Evolutionary conservation across 2,113 vertebrate genomes (phyloP), one percentile per base, ranked within the genome.

Genomic region (Eclectus roratus): DNA sequence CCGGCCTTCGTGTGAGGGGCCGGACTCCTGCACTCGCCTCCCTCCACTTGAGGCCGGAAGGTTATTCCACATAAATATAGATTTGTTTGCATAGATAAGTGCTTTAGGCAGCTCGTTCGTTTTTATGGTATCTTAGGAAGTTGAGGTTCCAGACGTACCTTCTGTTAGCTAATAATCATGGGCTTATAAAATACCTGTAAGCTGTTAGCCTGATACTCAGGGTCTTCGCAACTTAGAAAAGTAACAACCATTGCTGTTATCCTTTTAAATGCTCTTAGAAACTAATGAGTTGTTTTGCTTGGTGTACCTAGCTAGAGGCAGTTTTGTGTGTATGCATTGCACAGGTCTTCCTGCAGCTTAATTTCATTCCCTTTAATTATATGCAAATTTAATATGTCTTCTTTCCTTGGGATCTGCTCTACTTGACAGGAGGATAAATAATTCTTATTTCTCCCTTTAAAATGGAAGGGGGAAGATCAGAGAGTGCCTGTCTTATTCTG

Each of bases 41-140:
- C 23, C 7, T 13, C 49, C 1, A 8, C 49, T 3, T 20, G 64
- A 25, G 43, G 17, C 7, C 5, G 2, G 27, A 28, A 12, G 11
- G 6, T 14, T 15, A 0, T 44, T 47, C 12, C 15, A 5, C 17
- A 2, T 13, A 55, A 46, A 17, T 13, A 6, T 0, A 3, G 24
- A 9, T 12, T 15, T 11, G 10, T n/a, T 61, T 14, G 35, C 8
- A 0, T 7, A 33, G 37, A 66, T 49, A 15, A 24, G 16, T 3
- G 6, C 9, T 66, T 43, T 8, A 14, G 43, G 39, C 16, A 0
- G 13, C 35, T 37, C 3, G 1, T 41, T 50, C 12, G 4, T 78
- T 21, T 43, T 63, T 23, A 6, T 4, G 3, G 1, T 58, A 0
- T 25, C 11, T 60, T 17, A 13, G 60, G 16, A 71, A 27, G 35